Evolutionary conservation across 1,140 invertebrate genomes (phyloP).

Genomic region (Papilio machaon): DNA sequence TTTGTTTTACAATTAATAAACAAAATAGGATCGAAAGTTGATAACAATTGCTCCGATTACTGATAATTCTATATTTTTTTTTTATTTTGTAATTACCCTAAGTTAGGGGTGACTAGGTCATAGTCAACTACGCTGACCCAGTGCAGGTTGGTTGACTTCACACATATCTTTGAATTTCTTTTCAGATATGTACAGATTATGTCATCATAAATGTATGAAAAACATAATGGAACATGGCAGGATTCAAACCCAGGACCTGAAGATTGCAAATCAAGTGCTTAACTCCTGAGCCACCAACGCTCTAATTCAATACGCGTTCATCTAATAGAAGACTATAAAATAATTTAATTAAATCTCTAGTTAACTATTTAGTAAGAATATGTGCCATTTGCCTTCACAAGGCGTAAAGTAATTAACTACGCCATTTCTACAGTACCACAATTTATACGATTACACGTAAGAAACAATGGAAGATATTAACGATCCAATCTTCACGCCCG

Average conservation of each 20-base stretch:
- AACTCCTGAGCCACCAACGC: too few relatives aligned
- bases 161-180: too few relatives aligned
- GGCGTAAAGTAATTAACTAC: not conserved
- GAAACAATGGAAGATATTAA: constrained; percentile 25
- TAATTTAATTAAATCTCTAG: not conserved
- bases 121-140: too few relatives aligned
- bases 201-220: too few relatives aligned
- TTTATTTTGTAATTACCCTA: too few relatives aligned
- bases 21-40: not conserved
- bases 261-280: too few relatives aligned
- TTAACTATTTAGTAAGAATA: constrained; percentile 16
- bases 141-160: too few relatives aligned
- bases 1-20: not conserved
- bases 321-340: not conserved
- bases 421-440: not conserved
- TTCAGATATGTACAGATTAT: too few relatives aligned
- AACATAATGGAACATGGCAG: too few relatives aligned
- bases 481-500: constrained; percentile 18
- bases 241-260: too few relatives aligned
- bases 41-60: not conserved
- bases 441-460: constrained; percentile 23
- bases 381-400: not conserved
- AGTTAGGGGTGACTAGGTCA: too few relatives aligned
- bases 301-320: not conserved
- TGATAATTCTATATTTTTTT: too few relatives aligned